Conservation (phyloP, 2,113 vertebrate species). For the Odocoileus virginianus region DNA sequence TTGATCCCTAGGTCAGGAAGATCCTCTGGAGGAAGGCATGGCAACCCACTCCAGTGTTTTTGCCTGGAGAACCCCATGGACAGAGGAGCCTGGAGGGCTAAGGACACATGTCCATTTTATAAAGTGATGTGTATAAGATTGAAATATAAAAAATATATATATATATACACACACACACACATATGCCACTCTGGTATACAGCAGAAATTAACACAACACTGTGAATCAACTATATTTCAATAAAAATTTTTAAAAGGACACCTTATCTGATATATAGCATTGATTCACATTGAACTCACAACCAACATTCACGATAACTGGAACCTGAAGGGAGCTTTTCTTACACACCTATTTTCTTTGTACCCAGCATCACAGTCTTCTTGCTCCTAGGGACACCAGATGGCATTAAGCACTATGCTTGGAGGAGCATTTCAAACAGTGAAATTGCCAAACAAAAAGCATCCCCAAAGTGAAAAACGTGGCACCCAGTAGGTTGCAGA, state of each 20-base stretch:
- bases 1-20: background rate
- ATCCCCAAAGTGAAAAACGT: background rate
- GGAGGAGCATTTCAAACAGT: background rate
- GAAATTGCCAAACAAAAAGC: background rate
- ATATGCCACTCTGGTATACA: background rate
- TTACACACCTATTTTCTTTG: background rate
- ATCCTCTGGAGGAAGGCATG: background rate
- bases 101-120: background rate
- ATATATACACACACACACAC: no score
- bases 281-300: background rate
- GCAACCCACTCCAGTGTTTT: background rate
- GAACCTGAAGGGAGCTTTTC: background rate
- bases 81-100: background rate
- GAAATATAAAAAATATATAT: background rate
- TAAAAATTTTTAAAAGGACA: background rate
- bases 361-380: background rate
- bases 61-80: background rate
- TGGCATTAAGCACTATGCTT: background rate
- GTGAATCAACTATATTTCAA: background rate
- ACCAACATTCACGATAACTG: background rate
- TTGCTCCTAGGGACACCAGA: fast-evolving
- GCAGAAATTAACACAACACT: background rate
- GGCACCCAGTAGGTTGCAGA: background rate
- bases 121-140: no score
- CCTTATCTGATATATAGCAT: background rate